A percentile compares a stretch with the other conserved stretches of the same genome.
Conservation (phyloP, 1,140 invertebrate species). For the Sinonovacula constricta region DNA sequence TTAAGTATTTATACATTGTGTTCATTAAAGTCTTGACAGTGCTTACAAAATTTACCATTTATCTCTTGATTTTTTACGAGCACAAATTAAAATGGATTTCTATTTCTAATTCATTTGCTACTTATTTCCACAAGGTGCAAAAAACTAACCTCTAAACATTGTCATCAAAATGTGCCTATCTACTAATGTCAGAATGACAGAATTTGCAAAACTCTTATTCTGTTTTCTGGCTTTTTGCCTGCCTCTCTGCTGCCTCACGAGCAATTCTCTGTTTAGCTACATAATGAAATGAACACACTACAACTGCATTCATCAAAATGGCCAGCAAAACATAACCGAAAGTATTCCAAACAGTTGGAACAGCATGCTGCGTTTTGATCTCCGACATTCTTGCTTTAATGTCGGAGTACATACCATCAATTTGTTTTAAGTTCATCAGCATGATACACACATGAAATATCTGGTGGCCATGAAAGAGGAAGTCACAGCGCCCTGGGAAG, state of each 20-base stretch:
- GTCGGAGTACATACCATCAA: slow-evolving; percentile 72
- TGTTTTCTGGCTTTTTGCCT: background rate
- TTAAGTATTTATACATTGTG: too few species aligned
- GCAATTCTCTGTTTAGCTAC: slow-evolving; percentile 50
- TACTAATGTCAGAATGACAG: too few species aligned
- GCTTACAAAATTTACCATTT: too few species aligned
- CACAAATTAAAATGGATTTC: too few species aligned
- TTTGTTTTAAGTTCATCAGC: slow-evolving; percentile 70
- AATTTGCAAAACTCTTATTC: too few species aligned
- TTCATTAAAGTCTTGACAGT: too few species aligned
- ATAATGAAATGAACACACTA: slow-evolving; percentile 57
- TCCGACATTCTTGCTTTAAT: slow-evolving; percentile 45
- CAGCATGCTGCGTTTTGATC: slow-evolving; percentile 41
- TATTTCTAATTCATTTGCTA: too few species aligned
- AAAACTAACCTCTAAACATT: too few species aligned
- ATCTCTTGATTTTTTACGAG: too few species aligned
- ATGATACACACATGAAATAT: slow-evolving; percentile 77
- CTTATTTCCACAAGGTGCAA: too few species aligned
- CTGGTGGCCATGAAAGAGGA: slow-evolving; percentile 77
- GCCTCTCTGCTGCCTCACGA: background rate
- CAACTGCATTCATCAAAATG: slow-evolving; percentile 55
- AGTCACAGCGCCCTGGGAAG: slow-evolving; percentile 75
- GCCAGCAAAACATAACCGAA: slow-evolving; percentile 67
- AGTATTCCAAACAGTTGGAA: slow-evolving; percentile 67
- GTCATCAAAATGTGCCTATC: too few species aligned